Base-by-base conservation (phyloP, 2,113 vertebrate species). In the Melanerpes aurifrons region DNA sequence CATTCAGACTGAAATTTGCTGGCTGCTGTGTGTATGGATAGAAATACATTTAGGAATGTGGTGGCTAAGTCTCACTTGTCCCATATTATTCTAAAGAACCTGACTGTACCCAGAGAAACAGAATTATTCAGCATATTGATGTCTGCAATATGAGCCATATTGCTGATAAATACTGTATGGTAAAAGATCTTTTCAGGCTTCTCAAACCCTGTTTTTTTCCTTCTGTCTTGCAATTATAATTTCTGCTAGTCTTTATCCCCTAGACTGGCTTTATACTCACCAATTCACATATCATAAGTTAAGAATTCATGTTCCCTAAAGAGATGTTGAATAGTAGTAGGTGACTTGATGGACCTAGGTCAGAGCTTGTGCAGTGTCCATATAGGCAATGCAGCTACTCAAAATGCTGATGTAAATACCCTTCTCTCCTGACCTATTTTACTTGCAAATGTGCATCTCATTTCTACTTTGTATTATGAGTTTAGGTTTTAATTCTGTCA, bases 401-500 rank as follows among this genome's bases (percentile, higher is more conserved):
- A 56, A 89, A 77, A 73, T 22, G 26, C 19, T 43, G 11, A 14
- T 43, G 19, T 47, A 71, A 85, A 22, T 57, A 32, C 53, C 32
- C 14, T 77, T 86, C 15, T 84, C 15, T 72, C 29, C 25, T 72
- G 74, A 84, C 29, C 21, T 43, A 64, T 66, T 69, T 87, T 17
- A 28, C 22, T 47, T 45, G 48, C 25, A 72, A 86, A 79, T 5
- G 3, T 47, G 57, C 45, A 4, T 53, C 25, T 72, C 0, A 29
- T 59, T 83, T 86, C 40, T 73, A 29, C 12, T 94, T 82, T 74
- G 10, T 66, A 28, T 62, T 92, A 54, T 50, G 75, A 67, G 19
- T 81, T 87, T 26, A 77, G 50, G 48, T 78, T 87, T 91, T 83
- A 91, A 67, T 86, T 86, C 70, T 83, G 10, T 68, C n/a, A 64